Evolutionary conservation across 2,888 invertebrate genomes (phyloP).

Genomic region (Tenthredo mesomela): DNA sequence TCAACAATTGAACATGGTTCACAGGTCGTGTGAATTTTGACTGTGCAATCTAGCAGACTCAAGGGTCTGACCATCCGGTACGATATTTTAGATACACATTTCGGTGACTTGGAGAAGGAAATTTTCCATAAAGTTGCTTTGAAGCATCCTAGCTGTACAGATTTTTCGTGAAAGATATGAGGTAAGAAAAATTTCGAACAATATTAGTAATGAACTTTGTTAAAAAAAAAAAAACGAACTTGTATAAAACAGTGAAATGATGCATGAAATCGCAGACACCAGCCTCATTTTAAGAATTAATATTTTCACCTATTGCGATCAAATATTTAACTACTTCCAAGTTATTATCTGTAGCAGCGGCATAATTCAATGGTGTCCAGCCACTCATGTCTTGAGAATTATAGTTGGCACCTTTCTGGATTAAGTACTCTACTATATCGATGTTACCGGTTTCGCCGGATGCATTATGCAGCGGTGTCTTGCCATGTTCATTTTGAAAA

Average conservation of each 20-base stretch:
- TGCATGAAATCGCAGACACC: background rate
- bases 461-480: background rate
- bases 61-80: too few species aligned
- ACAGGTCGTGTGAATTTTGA: background rate
- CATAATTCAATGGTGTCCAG: background rate
- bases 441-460: background rate
- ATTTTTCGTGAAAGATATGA: too few species aligned
- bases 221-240: too few species aligned
- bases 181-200: too few species aligned
- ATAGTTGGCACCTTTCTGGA: background rate
- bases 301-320: background rate
- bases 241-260: too few species aligned
- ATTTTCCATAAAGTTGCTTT: too few species aligned
- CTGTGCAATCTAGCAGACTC: background rate
- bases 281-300: background rate
- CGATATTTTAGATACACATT: too few species aligned
- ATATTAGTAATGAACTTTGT: too few species aligned
- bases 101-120: too few species aligned
- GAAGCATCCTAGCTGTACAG: too few species aligned
- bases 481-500: background rate
- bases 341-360: background rate
- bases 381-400: background rate
- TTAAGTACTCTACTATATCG: background rate
- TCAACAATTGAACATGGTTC: background rate
- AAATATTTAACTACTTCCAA: background rate